Conservation (phyloP, 2,797 vertebrate genomes). For the Denticeps clupeoides region DNA sequence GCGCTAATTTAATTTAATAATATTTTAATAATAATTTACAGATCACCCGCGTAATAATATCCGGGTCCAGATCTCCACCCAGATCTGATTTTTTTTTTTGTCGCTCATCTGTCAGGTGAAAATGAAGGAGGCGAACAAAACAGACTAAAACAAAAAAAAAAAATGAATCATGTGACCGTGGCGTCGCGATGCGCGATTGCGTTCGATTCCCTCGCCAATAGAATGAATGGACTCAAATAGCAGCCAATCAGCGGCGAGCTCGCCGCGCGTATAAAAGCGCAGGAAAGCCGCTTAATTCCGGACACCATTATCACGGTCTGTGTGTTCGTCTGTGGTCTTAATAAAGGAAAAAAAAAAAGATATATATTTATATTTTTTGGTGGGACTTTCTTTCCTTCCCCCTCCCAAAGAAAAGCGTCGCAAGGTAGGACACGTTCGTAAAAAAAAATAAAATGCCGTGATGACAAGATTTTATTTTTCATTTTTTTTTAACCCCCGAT, state of each 20-base stretch:
- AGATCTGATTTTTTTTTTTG: no score
- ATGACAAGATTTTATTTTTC: no score
- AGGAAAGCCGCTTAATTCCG: slow-evolving; percentile 2
- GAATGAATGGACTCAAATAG: slow-evolving; percentile 95
- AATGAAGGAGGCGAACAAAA: no score
- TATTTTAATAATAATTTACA: no score
- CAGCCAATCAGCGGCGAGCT: slow-evolving; percentile 62
- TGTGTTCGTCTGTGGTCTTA: not conserved
- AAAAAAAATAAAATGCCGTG: not conserved
- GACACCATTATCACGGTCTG: slow-evolving; percentile 36
- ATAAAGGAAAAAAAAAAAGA: no score
- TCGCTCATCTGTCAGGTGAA: no score
- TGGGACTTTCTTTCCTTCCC: slow-evolving; percentile 35
- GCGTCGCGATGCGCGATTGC: slow-evolving; percentile 20
- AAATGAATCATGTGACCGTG: slow-evolving; percentile 24
- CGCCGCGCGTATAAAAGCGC: slow-evolving; percentile 48
- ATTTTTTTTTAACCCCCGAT: no score
- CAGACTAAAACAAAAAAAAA: slow-evolving; percentile 24
- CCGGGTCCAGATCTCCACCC: no score
- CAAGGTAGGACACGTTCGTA: slow-evolving; percentile 25
- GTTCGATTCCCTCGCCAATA: slow-evolving; percentile 54
- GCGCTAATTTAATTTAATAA: no score
- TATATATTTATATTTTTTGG: no score
- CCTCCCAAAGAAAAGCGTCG: slow-evolving; percentile 34
- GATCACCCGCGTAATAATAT: no score